Evolutionary conservation across 2,888 invertebrate species (phyloP).

Genomic region (Phyto melanocephala): DNA sequence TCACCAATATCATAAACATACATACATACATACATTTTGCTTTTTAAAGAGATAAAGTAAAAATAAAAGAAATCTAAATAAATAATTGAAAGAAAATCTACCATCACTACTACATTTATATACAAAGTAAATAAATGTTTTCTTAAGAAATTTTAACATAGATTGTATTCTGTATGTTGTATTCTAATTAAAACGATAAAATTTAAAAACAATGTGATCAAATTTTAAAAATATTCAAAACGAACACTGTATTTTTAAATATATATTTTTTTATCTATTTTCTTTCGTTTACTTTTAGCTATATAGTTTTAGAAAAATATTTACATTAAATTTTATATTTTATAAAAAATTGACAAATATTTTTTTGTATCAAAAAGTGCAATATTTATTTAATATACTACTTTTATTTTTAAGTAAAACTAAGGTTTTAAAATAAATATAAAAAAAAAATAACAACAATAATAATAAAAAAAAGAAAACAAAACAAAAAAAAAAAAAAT

Average conservation of each 20-base stretch:
- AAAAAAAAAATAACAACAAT: no score
- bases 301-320: slow-evolving; percentile 12
- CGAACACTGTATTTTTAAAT: slow-evolving; percentile 39
- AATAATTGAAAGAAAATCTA: slow-evolving; percentile 50
- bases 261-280: slow-evolving; percentile 54
- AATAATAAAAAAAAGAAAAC: slow-evolving; percentile 22
- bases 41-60: slow-evolving; percentile 46
- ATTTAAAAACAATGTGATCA: slow-evolving; percentile 33
- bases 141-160: slow-evolving; percentile 1
- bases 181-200: slow-evolving; percentile 34
- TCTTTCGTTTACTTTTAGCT: slow-evolving; percentile 67
- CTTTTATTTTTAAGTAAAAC: slow-evolving; percentile 39
- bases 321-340: slow-evolving; percentile 4
- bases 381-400: not conserved
- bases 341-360: not conserved
- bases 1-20: not conserved
- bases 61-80: slow-evolving; percentile 62
- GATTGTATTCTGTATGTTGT: slow-evolving; percentile 15
- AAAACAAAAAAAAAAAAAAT: not conserved
- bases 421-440: slow-evolving; percentile 49
- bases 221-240: slow-evolving; percentile 44
- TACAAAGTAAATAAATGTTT: slow-evolving; percentile 29
- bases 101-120: slow-evolving; percentile 60
- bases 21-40: slow-evolving; percentile 34
- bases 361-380: slow-evolving; percentile 3